Conservation (phyloP, 2,113 vertebrate species). For the Dicaeum eximium region DNA sequence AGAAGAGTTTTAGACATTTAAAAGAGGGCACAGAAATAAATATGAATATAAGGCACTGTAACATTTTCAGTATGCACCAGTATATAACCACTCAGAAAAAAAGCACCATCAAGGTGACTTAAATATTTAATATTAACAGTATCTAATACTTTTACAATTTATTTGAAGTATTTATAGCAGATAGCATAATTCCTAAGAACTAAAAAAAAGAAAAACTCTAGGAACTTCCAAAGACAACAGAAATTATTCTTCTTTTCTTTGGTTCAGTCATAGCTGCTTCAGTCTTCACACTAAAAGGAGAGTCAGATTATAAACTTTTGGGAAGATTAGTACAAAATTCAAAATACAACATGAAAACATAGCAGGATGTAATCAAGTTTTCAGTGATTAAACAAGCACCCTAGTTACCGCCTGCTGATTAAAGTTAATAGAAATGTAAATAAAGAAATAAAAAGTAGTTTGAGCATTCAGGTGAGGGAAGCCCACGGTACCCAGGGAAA, state of each 20-base stretch:
- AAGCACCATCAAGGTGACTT: background rate
- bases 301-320: background rate
- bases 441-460: background rate
- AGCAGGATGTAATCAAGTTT: background rate
- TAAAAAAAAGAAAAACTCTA: background rate
- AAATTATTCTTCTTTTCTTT: background rate
- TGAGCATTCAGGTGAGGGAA: background rate
- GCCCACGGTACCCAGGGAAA: background rate
- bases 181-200: background rate
- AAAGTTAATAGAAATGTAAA: background rate
- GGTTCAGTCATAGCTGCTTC: background rate
- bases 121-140: background rate
- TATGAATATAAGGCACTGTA: background rate
- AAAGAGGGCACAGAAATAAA: background rate
- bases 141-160: background rate
- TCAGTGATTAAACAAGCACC: background rate
- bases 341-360: background rate
- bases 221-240: background rate
- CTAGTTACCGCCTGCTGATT: background rate
- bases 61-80: background rate
- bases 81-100: background rate
- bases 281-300: background rate
- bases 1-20: background rate
- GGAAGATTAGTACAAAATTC: background rate
- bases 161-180: background rate